Evolutionary conservation across 2,888 invertebrate species (phyloP).

Genomic region (Tetranychus truncatus): DNA sequence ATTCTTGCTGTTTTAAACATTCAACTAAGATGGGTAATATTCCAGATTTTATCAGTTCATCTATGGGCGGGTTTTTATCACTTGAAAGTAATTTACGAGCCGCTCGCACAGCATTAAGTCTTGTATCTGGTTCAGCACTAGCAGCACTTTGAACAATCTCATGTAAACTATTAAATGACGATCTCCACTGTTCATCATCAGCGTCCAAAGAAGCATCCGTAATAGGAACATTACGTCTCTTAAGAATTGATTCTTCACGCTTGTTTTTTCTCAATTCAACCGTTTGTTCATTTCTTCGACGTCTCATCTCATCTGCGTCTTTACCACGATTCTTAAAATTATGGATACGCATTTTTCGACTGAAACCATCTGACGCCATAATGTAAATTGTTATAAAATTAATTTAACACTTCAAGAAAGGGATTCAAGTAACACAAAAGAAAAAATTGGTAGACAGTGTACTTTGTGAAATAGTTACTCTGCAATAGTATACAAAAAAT

Average conservation of each 20-base stretch:
- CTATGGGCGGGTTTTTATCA: slow-evolving; percentile 94
- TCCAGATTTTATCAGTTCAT: slow-evolving; percentile 77
- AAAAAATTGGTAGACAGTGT: not conserved
- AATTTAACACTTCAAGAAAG: too few relatives aligned
- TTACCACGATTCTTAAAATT: slow-evolving; percentile 65
- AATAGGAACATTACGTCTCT: slow-evolving; percentile 81
- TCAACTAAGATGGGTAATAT: slow-evolving; percentile 82
- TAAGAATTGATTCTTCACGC: slow-evolving; percentile 85
- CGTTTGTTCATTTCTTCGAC: slow-evolving; percentile 85
- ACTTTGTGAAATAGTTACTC: too few relatives aligned
- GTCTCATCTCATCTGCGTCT: slow-evolving; percentile 68
- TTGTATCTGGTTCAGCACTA: slow-evolving; percentile 42
- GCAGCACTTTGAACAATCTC: slow-evolving; percentile 64
- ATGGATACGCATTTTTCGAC: not conserved
- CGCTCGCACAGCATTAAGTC: slow-evolving; percentile 66
- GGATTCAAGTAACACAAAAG: not conserved
- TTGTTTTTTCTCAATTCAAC: slow-evolving; percentile 94
- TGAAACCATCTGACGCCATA: not conserved
- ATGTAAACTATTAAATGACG: slow-evolving; percentile 39
- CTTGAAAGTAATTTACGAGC: slow-evolving; percentile 86
- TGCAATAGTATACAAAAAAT: too few relatives aligned
- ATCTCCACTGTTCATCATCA: slow-evolving; percentile 2
- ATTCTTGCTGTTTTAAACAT: slow-evolving; percentile 62
- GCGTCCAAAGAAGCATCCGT: slow-evolving; percentile 27
- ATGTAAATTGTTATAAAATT: not conserved